Base-by-base conservation (phyloP, 2,113 vertebrate species). In the Calidris pygmaea region DNA sequence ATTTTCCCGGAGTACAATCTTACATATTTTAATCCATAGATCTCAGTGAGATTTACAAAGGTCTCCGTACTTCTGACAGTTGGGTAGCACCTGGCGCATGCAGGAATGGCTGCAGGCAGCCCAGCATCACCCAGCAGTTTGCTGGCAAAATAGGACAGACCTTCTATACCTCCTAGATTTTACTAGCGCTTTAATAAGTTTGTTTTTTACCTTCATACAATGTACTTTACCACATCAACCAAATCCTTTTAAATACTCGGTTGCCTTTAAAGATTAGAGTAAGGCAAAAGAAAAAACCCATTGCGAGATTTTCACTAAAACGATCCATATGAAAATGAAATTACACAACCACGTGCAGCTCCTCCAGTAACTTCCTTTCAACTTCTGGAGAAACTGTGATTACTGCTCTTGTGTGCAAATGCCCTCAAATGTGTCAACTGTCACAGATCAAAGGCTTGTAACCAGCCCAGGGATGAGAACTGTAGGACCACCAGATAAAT, bases 61-160 rank as follows among this genome's bases (percentile, higher is more conserved):
- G 12, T 34, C 20, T 85, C 29, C 6, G 3, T 2, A 6, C 23
- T 39, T 87, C 34, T 74, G 47, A 34, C 7, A n/a, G 50, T 1
- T 24, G 68, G 41, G 16, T 0, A 62, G 62, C 2, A 1, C 15
- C 71, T 20, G 60, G 41, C 39, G 77, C 3, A 1, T 0, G 11
- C n/a, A 73, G n/a, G 55, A 74, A 37, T 19, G 32, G 79, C 72
- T 66, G 71, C 13, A 79, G 30, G 43, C 45, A 43, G 62, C 35
- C 41, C 58, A 45, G 62, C 56, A 62, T 26, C 35, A 62, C 14
- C 24, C 10, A 56, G 66, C 39, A 47, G 27, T n/a, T 41, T 3
- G 0, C 14, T 52, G 30, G 20, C 32, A 65, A 47, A 79, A 39
- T 1, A 41, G 45, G 9, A 56, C 32, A 35, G 26, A 23, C 26